Evolutionary conservation across 2,113 vertebrate genomes (phyloP).

Genomic region (Actenoides hombroni): DNA sequence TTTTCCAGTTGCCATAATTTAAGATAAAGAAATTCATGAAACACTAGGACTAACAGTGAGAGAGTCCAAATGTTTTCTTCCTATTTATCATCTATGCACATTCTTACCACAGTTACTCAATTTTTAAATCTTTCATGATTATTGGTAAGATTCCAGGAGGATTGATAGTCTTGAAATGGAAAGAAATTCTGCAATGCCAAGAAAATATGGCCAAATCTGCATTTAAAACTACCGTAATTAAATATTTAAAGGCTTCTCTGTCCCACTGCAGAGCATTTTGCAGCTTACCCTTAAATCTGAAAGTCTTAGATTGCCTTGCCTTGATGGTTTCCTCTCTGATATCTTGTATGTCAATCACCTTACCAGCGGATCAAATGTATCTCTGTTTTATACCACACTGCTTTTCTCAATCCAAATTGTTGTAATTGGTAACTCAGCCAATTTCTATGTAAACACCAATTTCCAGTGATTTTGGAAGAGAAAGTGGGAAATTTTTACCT

Average conservation of each 20-base stretch:
- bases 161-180: slow-evolving; percentile 79
- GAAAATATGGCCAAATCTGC: slow-evolving; percentile 74
- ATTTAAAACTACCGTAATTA: slow-evolving; percentile 73
- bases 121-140: slow-evolving; percentile 73
- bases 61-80: slow-evolving; percentile 32
- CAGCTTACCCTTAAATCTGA: slow-evolving; percentile 61
- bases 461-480: slow-evolving; percentile 66
- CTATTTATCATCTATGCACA: slow-evolving; percentile 68
- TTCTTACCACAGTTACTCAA: slow-evolving; percentile 74
- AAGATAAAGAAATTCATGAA: slow-evolving; percentile 40
- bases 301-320: slow-evolving; percentile 59
- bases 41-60: neutral
- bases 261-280: slow-evolving; percentile 66
- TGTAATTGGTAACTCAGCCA: slow-evolving; percentile 60
- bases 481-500: slow-evolving; percentile 58
- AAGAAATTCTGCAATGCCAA: slow-evolving; percentile 70
- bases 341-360: slow-evolving; percentile 58
- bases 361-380: slow-evolving; percentile 53
- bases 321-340: slow-evolving; percentile 63
- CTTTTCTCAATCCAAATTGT: slow-evolving; percentile 49
- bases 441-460: slow-evolving; percentile 70
- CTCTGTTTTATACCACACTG: slow-evolving; percentile 38
- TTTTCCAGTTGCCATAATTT: slow-evolving; percentile 31
- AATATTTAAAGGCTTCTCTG: slow-evolving; percentile 72
- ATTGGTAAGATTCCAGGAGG: slow-evolving; percentile 76